Conservation (phyloP, 2,113 vertebrate species). For the Ailurus styani region DNA sequence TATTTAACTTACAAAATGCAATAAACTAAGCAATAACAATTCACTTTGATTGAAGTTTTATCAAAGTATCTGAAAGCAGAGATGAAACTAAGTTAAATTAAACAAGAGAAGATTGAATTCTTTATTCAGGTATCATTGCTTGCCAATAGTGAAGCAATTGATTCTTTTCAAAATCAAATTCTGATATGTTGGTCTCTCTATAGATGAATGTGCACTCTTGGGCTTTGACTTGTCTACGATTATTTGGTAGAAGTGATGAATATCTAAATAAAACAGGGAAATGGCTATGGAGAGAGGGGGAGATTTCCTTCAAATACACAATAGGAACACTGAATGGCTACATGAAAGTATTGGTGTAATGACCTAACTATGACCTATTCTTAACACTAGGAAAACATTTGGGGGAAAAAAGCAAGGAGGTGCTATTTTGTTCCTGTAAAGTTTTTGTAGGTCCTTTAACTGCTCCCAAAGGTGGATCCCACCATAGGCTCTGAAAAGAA, state of each 20-base stretch:
- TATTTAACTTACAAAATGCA: neutral
- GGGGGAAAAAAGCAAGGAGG: neutral
- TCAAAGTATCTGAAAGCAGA: neutral
- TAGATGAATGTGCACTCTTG: neutral
- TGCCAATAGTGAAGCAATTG: neutral
- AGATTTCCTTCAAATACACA: neutral
- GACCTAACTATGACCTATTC: neutral
- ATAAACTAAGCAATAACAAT: neutral
- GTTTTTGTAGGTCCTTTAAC: neutral
- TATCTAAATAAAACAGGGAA: neutral
- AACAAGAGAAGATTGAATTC: neutral
- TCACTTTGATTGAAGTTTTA: neutral
- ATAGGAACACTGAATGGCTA: neutral
- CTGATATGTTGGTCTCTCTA: neutral
- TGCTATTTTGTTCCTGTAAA: neutral
- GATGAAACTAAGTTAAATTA: neutral
- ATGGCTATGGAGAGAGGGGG: neutral
- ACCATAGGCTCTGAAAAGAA: conserved; percentile 14
- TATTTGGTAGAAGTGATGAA: neutral
- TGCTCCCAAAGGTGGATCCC: neutral
- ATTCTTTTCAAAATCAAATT: neutral
- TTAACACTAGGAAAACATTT: neutral
- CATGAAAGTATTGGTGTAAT: neutral
- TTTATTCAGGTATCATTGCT: neutral
- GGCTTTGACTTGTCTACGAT: neutral